These are phyloP conservation scores for Salmo trutta DNA, from an alignment of 2,797 vertebrate genomes.

Conservation along the genomic window DNA sequence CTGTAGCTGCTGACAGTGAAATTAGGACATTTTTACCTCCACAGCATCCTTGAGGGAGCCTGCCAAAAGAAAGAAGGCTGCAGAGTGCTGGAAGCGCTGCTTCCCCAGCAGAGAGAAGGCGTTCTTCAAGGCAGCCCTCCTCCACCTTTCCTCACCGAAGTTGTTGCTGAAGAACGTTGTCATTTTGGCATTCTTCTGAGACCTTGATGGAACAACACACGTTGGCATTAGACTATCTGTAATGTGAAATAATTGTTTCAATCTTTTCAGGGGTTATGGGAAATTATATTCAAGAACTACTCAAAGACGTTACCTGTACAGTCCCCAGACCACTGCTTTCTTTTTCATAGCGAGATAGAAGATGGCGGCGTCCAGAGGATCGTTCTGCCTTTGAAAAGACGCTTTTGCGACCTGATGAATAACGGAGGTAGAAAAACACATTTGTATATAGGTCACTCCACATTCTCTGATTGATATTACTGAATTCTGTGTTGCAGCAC, in stretches of 20 bases:
- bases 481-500: constrained; percentile 17
- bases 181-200: constrained; percentile 93
- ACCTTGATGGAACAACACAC: constrained; percentile 70
- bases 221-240: not conserved
- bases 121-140: constrained; percentile 96
- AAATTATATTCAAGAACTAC: not conserved
- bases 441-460: constrained; percentile 1
- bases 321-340: constrained; percentile 96
- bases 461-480: constrained; percentile 12
- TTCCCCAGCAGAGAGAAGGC: constrained; percentile 97
- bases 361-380: constrained; percentile 95
- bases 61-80: constrained; percentile 95
- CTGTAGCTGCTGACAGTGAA: not conserved
- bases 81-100: constrained; percentile 96
- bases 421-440: constrained; percentile 24
- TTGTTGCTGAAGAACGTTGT: constrained; percentile 97
- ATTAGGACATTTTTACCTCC: constrained; percentile 78
- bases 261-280: not conserved
- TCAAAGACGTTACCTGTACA: constrained; percentile 84
- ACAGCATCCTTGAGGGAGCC: constrained; percentile 96
- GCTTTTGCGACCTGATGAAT: constrained; percentile 90
- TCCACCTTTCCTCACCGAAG: constrained; percentile 96
- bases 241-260: not conserved
- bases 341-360: constrained; percentile 98
- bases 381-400: constrained; percentile 90